phyloP scores from a whole-genome alignment of 2,888 invertebrate species.

The Dryococelus australis region DNA sequence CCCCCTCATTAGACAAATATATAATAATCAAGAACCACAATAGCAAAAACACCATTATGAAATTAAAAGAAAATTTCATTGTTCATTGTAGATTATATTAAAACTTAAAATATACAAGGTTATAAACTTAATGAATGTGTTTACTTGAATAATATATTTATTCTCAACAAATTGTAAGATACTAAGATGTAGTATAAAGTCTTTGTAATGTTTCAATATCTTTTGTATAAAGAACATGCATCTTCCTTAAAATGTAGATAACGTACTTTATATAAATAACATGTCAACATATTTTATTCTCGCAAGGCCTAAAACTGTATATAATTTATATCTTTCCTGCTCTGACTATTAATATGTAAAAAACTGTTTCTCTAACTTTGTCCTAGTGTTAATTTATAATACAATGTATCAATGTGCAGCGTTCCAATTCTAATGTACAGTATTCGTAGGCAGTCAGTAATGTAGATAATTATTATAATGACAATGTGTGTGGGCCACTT shows the following conservation, averaged over 20 bases:
- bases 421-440: constrained; percentile 45
- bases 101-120: neutral
- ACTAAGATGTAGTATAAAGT: neutral
- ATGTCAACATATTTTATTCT: constrained; percentile 39
- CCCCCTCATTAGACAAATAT: neutral
- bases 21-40: constrained; percentile 8
- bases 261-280: constrained; percentile 38
- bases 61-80: neutral
- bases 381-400: neutral
- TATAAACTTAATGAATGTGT: constrained; percentile 24
- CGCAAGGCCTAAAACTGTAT: constrained; percentile 44
- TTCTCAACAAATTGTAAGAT: neutral
- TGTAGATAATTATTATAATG: neutral
- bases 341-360: constrained; percentile 36
- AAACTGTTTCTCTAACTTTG: constrained; percentile 26
- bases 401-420: constrained; percentile 34
- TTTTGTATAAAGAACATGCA: constrained; percentile 38
- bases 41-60: neutral
- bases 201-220: constrained; percentile 34
- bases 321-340: constrained; percentile 43
- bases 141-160: constrained; percentile 7
- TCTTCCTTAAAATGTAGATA: constrained; percentile 24
- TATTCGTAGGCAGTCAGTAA: constrained; percentile 38
- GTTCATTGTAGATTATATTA: neutral
- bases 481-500: neutral